Percentiles rank a stretch among this genome's conserved stretches.
Evolutionary conservation across 2,888 invertebrate species (phyloP).

Genomic region (Eustalomyia histrio): DNA sequence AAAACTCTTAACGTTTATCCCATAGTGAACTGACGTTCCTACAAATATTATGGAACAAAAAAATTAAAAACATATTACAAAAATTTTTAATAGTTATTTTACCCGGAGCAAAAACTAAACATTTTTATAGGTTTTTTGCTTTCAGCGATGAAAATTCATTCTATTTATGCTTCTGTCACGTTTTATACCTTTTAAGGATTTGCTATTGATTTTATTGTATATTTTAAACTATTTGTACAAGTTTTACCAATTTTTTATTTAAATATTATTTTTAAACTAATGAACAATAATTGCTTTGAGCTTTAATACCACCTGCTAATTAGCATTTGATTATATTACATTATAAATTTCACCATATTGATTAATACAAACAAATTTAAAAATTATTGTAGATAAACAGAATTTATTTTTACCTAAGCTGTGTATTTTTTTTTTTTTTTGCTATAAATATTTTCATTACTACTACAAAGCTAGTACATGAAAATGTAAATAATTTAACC

Average conservation of each 20-base stretch:
- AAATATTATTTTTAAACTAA: slow-evolving; percentile 14
- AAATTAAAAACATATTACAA: no score
- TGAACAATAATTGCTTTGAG: slow-evolving; percentile 1
- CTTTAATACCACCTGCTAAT: slow-evolving; percentile 19
- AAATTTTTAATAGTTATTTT: no score
- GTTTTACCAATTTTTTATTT: slow-evolving; percentile 30
- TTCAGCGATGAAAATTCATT: not conserved
- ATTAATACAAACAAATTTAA: slow-evolving; percentile 14
- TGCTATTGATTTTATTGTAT: not conserved
- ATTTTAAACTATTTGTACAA: not conserved
- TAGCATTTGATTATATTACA: not conserved
- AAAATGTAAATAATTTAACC: not conserved
- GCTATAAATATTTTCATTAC: slow-evolving; percentile 21
- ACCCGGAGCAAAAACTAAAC: no score
- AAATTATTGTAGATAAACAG: slow-evolving; percentile 11
- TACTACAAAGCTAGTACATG: not conserved
- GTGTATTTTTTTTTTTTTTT: slow-evolving; percentile 33
- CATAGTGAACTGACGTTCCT: no score
- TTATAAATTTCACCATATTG: slow-evolving; percentile 50
- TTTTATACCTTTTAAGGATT: slow-evolving; percentile 21
- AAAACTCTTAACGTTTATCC: no score
- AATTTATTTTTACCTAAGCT: slow-evolving; percentile 14
- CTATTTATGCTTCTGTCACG: slow-evolving; percentile 21
- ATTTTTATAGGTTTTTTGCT: slow-evolving; percentile 5
- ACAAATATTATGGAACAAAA: no score